Base-by-base conservation (phyloP, 2,797 vertebrate species). In the Zalophus californianus region DNA sequence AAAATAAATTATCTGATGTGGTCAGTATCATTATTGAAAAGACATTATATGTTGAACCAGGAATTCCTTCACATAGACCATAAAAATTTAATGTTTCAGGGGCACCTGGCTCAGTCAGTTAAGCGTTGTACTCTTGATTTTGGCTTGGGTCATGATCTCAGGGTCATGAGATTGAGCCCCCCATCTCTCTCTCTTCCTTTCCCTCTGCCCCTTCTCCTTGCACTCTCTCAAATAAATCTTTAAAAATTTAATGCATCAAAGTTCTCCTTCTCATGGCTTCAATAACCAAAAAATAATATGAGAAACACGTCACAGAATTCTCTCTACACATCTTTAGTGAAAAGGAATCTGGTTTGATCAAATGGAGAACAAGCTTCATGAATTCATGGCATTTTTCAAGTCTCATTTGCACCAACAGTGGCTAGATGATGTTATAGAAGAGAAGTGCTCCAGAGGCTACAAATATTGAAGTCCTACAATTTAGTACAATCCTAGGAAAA, bases 1-100 rank as follows among this genome's bases (percentile, higher is more conserved):
- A 77, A 95, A 97, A 89, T 52, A 62, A 77, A 90, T 89, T 89
- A 73, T 89, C 20, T 89, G 38, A 14, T 41, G 35, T 72, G 15
- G 18, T 50, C 23, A 62, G n/a, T 66, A 64, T 14, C 48, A 82
- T 84, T 91, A 89, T 80, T 54, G 83, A 93, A 95, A 95, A 91
- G 20, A 79, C 21, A 41, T 85, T 77, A 86, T 64, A 38, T 72
- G 3, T 78, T 95, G 68, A 82, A 68, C 56, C 68, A 95, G 44
- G 48, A 87, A 94, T 90, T 96, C n/a, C 12, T 89, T 52, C 41
- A 78, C 38, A 32, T 50, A 91, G 54, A 44, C 13, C 38, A 70
- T 38, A 83, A 70, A 94, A 60, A 85, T 85, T 44, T 86, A 88
- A 86, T 44, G 25, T 15, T 21, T 70, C 14, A 82, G 20, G 66